Conservation (phyloP, 2,888 invertebrate species). For the Spodoptera picta region DNA sequence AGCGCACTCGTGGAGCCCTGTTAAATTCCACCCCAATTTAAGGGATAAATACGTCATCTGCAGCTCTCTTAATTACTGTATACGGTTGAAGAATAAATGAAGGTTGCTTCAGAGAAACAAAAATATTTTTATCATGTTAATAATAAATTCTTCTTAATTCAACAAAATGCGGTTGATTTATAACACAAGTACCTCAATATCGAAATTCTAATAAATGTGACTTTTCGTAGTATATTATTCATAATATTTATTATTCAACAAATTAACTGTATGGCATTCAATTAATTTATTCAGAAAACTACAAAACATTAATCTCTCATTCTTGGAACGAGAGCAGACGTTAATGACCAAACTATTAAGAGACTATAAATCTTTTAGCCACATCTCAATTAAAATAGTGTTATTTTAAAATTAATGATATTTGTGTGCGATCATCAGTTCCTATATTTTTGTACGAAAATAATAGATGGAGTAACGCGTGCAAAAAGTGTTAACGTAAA, state of each 20-base stretch:
- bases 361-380: slow-evolving; percentile 31
- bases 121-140: too few relatives aligned
- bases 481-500: slow-evolving; percentile 69
- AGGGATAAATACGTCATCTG: slow-evolving; percentile 24
- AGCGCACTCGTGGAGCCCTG: slow-evolving; percentile 27
- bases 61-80: not conserved
- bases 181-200: too few relatives aligned
- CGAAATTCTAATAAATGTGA: too few relatives aligned
- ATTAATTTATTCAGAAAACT: slow-evolving; percentile 18
- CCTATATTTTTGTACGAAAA: slow-evolving; percentile 25
- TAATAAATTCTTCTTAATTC: too few relatives aligned
- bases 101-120: too few relatives aligned
- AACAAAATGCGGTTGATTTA: too few relatives aligned
- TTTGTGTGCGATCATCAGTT: slow-evolving; percentile 18
- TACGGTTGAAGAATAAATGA: too few relatives aligned
- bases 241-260: not conserved
- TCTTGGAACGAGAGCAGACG: slow-evolving; percentile 6
- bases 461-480: slow-evolving; percentile 56
- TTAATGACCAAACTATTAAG: slow-evolving; percentile 23
- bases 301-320: not conserved
- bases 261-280: slow-evolving; percentile 2
- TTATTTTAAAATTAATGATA: slow-evolving; percentile 24
- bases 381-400: slow-evolving; percentile 35
- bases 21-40: slow-evolving; percentile 28
- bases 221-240: too few relatives aligned